Evolutionary conservation across 2,888 invertebrate species (phyloP).

Genomic region (Clepsis dumicolana): DNA sequence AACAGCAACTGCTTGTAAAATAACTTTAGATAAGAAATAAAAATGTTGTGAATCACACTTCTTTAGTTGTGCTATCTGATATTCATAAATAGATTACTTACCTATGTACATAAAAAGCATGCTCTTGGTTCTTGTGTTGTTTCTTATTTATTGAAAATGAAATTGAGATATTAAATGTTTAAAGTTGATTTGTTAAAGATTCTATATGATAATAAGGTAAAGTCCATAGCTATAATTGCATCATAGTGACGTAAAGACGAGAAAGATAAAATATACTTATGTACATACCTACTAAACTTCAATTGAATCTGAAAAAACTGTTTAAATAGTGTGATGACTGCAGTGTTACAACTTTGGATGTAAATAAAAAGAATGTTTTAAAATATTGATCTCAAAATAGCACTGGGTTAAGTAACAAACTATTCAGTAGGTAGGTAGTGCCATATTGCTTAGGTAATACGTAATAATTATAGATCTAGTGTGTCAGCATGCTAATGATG

Average conservation of each 20-base stretch:
- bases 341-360: neutral
- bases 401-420: neutral
- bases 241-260: conserved; percentile 3
- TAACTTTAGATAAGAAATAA: neutral
- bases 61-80: neutral
- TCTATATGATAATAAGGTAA: neutral
- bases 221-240: conserved; percentile 13
- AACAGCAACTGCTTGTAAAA: neutral
- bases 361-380: neutral
- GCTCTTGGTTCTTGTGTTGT: neutral
- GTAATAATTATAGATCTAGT: conserved; percentile 5
- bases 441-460: neutral
- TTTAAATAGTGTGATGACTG: neutral
- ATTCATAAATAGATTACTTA: too few relatives aligned
- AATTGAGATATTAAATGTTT: neutral
- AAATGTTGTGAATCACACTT: neutral
- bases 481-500: neutral
- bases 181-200: neutral
- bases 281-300: neutral
- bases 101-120: too few relatives aligned
- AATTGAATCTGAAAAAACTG: neutral
- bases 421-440: conserved; percentile 14
- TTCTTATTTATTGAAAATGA: neutral
- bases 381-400: neutral
- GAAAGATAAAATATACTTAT: neutral